A percentile compares a stretch with the other conserved stretches of the same genome.
These are phyloP conservation scores for Timandra comae DNA, from an alignment of 2,888 invertebrate genomes.

Conservation along the genomic window DNA sequence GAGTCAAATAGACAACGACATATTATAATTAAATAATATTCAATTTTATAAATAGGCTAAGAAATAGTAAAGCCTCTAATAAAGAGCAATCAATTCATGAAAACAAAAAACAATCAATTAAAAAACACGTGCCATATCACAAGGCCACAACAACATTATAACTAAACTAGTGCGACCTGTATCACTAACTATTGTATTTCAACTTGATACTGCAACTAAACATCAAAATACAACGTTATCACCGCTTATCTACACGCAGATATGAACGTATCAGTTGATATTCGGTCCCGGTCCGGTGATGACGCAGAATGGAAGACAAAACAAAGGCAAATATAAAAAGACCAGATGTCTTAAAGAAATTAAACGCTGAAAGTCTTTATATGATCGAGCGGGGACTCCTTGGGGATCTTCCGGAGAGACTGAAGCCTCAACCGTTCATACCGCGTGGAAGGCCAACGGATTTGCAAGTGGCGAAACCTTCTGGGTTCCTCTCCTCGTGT, in stretches of 20 bases:
- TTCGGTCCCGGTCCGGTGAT: constrained; percentile 44
- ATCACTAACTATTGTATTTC: constrained; percentile 2
- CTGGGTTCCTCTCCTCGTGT: constrained; percentile 55
- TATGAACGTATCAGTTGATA: constrained; percentile 52
- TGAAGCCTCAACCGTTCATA: constrained; percentile 47
- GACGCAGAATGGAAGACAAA: constrained; percentile 62
- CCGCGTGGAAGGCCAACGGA: constrained; percentile 51
- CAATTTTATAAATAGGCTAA: no score
- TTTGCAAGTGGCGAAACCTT: constrained; percentile 65
- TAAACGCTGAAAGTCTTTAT: constrained; percentile 57
- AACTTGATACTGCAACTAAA: constrained; percentile 13
- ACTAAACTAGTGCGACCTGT: constrained; percentile 2
- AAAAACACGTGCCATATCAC: no score
- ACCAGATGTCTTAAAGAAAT: constrained; percentile 56
- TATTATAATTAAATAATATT: no score
- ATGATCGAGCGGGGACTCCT: constrained; percentile 62
- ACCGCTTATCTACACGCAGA: constrained; percentile 50
- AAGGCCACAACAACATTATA: no score
- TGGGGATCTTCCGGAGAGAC: constrained; percentile 57
- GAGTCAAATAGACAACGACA: no score
- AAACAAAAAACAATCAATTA: no score
- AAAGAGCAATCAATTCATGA: no score
- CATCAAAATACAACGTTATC: constrained; percentile 40
- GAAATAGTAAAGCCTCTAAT: no score
- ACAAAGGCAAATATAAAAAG: constrained; percentile 40